Base-by-base conservation (phyloP, 2,113 vertebrate genomes). In the Brachypodius melanocephalos region DNA sequence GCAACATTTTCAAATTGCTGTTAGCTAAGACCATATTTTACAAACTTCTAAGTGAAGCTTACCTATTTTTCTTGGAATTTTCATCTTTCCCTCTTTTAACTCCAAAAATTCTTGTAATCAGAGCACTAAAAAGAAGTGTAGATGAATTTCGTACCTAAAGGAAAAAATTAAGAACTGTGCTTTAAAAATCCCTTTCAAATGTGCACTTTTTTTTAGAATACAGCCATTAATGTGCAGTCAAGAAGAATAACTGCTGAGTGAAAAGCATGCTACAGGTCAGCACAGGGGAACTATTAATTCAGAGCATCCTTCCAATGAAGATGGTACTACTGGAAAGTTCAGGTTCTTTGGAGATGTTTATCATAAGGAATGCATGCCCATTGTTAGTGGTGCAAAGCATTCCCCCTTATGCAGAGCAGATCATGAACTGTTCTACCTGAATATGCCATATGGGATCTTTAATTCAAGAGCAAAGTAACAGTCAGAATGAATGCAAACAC, bases 51-150 rank as follows among this genome's bases (percentile, higher is more conserved):
- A 90, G 85, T 57, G 40, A 75, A 81, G 57, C 97, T 95, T 97
- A 99, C 99, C 99, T 99, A 95, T 99, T 99, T 97, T 99, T 99
- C 95, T 99, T 99, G 0, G 98, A 99, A 97, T 98, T 98, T 96
- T 99, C 99, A 88, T 99, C 99, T 90, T 98, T 99, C 90, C 98
- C 99, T 95, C 98, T 98, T 97, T 99, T 99, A 96, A 99, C 99
- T 74, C 99, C 99, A 98, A 99, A 99, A 97, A 99, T 99, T 97
- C 99, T 98, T 20, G 99, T 99, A 96, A 99, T 99, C 92, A 99
- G 97, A 59, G 99, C 98, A 97, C 99, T 99, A 98, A 99, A 99
- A 81, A 99, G 99, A 65, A 99, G 99, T 2, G 99, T 99, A 73
- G 99, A 99, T 57, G 98, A 99, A 98, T 99, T 99, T 97, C 99